A percentile compares a stretch with the other conserved stretches of the same genome.
Evolutionary conservation across 1,140 invertebrate species (phyloP).

Genomic region (Copidosoma floridanum): DNA sequence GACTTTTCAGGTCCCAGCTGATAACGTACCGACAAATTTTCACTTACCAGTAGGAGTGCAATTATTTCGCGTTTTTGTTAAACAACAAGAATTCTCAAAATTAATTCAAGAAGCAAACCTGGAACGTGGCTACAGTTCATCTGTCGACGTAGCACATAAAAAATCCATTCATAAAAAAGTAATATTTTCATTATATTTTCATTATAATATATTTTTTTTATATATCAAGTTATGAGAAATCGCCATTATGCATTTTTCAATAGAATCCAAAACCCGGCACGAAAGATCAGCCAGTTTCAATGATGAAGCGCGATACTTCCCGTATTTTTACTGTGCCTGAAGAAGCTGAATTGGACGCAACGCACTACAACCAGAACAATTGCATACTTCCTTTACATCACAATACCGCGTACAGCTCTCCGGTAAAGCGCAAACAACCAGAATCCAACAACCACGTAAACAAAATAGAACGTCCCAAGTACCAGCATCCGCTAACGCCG

Average conservation of each 20-base stretch:
- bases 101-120: slow-evolving; percentile 43
- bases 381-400: slow-evolving; percentile 38
- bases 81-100: slow-evolving; percentile 60
- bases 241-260: too few species aligned
- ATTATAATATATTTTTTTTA: slow-evolving; percentile 4
- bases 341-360: slow-evolving; percentile 59
- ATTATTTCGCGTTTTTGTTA: slow-evolving; percentile 73
- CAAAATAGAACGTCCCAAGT: slow-evolving; percentile 49
- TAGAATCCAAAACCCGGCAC: slow-evolving; percentile 35
- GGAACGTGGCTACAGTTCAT: slow-evolving; percentile 41
- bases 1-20: slow-evolving; percentile 68
- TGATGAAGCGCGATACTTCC: slow-evolving; percentile 74
- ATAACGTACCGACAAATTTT: slow-evolving; percentile 64
- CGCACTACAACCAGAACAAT: slow-evolving; percentile 48
- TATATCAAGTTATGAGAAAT: too few species aligned
- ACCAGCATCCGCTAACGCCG: slow-evolving; percentile 54
- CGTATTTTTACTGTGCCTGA: slow-evolving; percentile 77
- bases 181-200: slow-evolving; percentile 16
- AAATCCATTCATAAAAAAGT: slow-evolving; percentile 42
- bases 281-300: slow-evolving; percentile 52
- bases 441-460: slow-evolving; percentile 27
- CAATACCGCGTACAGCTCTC: slow-evolving; percentile 44
- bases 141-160: slow-evolving; percentile 33
- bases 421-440: slow-evolving; percentile 42
- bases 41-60: slow-evolving; percentile 75